Evolutionary conservation across 2,113 vertebrate species (phyloP).

Genomic region (Mastomys coucha): DNA sequence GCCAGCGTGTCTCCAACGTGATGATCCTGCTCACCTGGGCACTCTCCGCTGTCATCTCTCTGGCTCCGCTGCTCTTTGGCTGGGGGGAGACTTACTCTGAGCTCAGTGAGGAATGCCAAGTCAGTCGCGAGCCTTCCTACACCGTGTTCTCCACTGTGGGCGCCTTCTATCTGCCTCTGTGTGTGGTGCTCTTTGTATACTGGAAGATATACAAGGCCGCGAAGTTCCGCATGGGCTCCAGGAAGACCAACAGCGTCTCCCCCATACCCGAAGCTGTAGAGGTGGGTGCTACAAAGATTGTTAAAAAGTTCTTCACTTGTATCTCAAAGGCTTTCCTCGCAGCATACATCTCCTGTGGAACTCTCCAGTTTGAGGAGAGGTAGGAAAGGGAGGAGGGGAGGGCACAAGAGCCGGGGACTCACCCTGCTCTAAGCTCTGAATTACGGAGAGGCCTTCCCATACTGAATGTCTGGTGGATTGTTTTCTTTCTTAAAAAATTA

Average conservation of each 20-base stretch:
- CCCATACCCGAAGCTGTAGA: conserved; percentile 91
- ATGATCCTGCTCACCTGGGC: conserved; percentile 97
- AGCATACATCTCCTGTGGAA: background rate
- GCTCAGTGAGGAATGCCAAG: conserved; percentile 92
- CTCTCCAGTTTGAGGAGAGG: background rate
- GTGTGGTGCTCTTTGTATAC: conserved; percentile 98
- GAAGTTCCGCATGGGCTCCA: conserved; percentile 93
- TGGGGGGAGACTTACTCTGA: conserved; percentile 97
- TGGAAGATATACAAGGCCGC: conserved; percentile 99
- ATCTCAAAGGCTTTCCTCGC: background rate
- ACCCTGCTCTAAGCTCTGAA: background rate
- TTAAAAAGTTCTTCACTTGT: background rate
- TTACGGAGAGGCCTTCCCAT: background rate
- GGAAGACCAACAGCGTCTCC: conserved; percentile 94
- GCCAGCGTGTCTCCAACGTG: conserved; percentile 93
- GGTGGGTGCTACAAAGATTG: conserved; percentile 82
- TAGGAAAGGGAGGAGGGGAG: too few species aligned
- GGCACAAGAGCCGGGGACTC: background rate
- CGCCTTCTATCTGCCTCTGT: conserved; percentile 97
- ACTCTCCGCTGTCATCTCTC: conserved; percentile 94
- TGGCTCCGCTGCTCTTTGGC: conserved; percentile 95
- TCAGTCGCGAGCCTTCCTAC: conserved; percentile 96
- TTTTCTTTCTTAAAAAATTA: background rate
- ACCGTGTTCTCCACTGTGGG: conserved; percentile 97
- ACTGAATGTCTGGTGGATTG: too few species aligned